Evolutionary conservation across 2,888 invertebrate genomes (phyloP).

Genomic region (Loripinus fragilis): DNA sequence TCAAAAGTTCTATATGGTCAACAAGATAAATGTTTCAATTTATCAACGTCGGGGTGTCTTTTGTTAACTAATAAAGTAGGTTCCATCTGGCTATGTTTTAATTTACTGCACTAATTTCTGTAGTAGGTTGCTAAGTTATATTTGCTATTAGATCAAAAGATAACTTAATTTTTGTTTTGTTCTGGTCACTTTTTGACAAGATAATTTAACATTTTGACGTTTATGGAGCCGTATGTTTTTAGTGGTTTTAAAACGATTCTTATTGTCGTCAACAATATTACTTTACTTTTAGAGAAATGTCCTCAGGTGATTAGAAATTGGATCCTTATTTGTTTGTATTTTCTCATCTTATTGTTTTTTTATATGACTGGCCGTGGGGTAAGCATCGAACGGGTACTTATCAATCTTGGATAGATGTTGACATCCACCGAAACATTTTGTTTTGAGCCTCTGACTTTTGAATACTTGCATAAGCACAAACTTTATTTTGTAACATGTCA

Average conservation of each 20-base stretch:
- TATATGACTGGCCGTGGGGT: too few species aligned
- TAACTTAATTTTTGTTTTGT: too few species aligned
- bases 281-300: neutral
- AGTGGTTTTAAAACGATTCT: neutral
- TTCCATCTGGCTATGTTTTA: neutral
- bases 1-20: conserved; percentile 18
- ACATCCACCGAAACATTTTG: too few species aligned
- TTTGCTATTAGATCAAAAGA: neutral
- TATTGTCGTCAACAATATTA: neutral
- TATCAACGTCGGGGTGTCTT: neutral
- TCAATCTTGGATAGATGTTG: too few species aligned
- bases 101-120: neutral
- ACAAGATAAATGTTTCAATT: neutral
- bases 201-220: conserved; percentile 2
- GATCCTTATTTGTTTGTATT: neutral
- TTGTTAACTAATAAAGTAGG: conserved; percentile 3
- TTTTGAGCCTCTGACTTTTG: too few species aligned
- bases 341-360: neutral
- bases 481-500: too few species aligned
- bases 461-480: too few species aligned
- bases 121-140: neutral
- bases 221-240: neutral
- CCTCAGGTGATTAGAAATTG: neutral
- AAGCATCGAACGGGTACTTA: too few species aligned
- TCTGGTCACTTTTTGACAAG: neutral